Conservation (phyloP, 2,113 vertebrate species). For the Chloropsis cyanopogon region DNA sequence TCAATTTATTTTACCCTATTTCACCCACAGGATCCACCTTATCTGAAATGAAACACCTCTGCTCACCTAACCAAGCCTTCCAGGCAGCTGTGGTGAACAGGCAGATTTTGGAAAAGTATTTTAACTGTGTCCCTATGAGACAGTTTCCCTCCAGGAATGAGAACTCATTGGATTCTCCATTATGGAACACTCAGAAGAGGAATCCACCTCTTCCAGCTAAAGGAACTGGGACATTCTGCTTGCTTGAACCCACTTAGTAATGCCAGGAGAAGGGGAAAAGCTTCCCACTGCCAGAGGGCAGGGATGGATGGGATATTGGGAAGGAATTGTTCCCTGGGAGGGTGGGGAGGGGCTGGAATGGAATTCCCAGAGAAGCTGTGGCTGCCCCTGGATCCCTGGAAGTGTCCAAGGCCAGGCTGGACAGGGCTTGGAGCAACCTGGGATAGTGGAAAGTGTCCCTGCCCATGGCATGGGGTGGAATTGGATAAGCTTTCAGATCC, state of each 20-base stretch:
- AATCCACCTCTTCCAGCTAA: not conserved
- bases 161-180: not conserved
- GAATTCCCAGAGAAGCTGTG: too few relatives aligned
- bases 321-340: too few relatives aligned
- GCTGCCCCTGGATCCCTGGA: too few relatives aligned
- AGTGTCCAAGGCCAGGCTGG: not conserved
- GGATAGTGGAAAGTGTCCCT: not conserved
- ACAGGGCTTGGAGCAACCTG: not conserved
- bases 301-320: rapidly evolving
- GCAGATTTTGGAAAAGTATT: not conserved
- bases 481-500: rapidly evolving
- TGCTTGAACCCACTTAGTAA: not conserved
- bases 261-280: not conserved
- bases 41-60: not conserved
- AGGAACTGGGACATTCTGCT: not conserved
- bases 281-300: not conserved
- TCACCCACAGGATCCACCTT: not conserved
- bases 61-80: not conserved
- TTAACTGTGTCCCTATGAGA: not conserved
- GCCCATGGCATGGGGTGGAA: not conserved
- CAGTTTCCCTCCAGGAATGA: not conserved
- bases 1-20: not conserved
- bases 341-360: too few relatives aligned
- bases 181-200: not conserved
- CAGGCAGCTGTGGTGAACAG: not conserved